Conservation (phyloP, 2,113 vertebrate species). For the Coregonus clupeaformis region DNA sequence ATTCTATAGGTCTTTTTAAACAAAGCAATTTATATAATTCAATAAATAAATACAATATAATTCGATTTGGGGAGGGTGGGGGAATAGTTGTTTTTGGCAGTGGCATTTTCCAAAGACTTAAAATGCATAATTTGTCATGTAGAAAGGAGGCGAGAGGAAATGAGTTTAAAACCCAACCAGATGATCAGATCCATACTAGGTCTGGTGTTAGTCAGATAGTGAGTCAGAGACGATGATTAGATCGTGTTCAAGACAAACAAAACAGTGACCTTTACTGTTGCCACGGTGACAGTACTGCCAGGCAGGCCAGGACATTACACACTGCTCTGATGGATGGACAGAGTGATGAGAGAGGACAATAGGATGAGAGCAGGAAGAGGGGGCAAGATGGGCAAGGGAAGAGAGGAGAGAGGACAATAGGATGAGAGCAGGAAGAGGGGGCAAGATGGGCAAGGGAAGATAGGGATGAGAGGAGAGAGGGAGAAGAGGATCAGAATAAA, state of each 20-base stretch:
- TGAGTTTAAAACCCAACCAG: too few relatives aligned
- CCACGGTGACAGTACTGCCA: conserved; percentile 64
- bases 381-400: too few relatives aligned
- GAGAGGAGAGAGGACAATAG: neutral
- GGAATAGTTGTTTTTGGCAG: too few relatives aligned
- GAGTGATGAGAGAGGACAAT: too few relatives aligned
- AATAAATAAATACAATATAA: too few relatives aligned
- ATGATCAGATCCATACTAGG: conserved; percentile 17
- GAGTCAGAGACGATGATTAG: conserved; percentile 43
- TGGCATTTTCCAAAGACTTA: too few relatives aligned
- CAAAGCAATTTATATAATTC: too few relatives aligned
- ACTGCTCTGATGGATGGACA: conserved; percentile 47
- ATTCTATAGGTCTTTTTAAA: too few relatives aligned
- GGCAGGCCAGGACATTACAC: conserved; percentile 41
- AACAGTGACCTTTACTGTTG: conserved; percentile 69
- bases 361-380: too few relatives aligned
- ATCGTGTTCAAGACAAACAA: conserved; percentile 63
- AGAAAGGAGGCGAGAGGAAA: too few relatives aligned
- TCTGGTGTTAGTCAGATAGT: conserved; percentile 43
- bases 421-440: neutral
- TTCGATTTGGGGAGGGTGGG: too few relatives aligned
- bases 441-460: neutral
- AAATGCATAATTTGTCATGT: too few relatives aligned
- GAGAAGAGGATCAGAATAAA: conserved; percentile 3
- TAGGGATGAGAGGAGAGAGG: neutral